Conservation (phyloP, 2,797 vertebrate species). For the Meda fulgida region DNA sequence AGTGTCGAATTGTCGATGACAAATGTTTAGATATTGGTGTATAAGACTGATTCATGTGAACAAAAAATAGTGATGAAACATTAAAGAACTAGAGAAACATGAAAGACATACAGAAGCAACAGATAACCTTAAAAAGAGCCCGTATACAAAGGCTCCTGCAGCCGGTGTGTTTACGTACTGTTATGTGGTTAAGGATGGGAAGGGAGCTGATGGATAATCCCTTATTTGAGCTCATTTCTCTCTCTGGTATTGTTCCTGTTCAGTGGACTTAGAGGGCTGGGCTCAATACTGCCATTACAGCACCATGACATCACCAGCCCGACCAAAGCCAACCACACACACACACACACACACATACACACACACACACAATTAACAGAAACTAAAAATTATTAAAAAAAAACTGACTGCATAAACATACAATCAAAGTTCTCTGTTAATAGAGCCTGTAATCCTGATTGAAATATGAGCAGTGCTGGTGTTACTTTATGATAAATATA, state of each 20-base stretch:
- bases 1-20: background rate
- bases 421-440: background rate
- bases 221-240: slow-evolving; percentile 58
- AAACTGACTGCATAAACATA: slow-evolving; percentile 14
- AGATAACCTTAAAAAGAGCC: background rate
- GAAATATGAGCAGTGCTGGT: background rate
- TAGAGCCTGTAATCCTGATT: background rate
- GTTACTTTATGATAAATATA: background rate
- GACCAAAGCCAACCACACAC: background rate
- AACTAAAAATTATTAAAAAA: slow-evolving; percentile 22
- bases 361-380: background rate
- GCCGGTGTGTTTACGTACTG: slow-evolving; percentile 8
- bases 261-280: slow-evolving; percentile 57
- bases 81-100: background rate
- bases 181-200: slow-evolving; percentile 36
- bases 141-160: background rate
- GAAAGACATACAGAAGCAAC: background rate
- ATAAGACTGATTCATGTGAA: background rate
- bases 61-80: background rate
- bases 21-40: background rate
- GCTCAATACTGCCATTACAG: slow-evolving; percentile 59
- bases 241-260: slow-evolving; percentile 62
- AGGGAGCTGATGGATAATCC: slow-evolving; percentile 55
- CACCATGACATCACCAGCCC: slow-evolving; percentile 62
- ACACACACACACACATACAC: background rate